These are phyloP conservation scores for Scomber colias DNA, from an alignment of 2,113 vertebrate species.

Conservation along the genomic window DNA sequence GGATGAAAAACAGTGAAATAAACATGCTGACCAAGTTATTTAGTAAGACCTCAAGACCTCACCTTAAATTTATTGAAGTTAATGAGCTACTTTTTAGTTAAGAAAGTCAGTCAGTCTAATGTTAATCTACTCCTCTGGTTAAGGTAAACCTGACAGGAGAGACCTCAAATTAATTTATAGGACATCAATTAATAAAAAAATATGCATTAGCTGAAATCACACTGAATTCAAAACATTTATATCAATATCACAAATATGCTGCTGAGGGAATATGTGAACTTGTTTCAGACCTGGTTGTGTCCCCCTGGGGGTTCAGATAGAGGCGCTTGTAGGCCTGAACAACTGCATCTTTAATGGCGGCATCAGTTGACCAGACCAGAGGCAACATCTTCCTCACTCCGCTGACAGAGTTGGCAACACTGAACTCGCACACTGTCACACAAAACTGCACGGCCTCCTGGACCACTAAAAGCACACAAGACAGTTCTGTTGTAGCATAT, in stretches of 20 bases:
- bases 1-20: too few species aligned
- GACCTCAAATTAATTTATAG: too few species aligned
- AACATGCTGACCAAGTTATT: too few species aligned
- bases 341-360: conserved; percentile 93
- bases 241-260: neutral
- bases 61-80: too few species aligned
- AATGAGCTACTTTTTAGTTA: too few species aligned
- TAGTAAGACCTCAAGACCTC: too few species aligned
- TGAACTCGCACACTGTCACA: conserved; percentile 92
- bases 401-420: conserved; percentile 90
- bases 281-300: conserved; percentile 86
- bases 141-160: neutral
- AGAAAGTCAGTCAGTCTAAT: too few species aligned
- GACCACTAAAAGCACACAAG: conserved; percentile 86
- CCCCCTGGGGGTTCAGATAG: conserved; percentile 89
- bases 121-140: neutral
- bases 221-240: neutral
- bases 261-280: neutral
- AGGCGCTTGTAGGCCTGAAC: conserved; percentile 92
- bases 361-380: conserved; percentile 94
- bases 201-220: neutral
- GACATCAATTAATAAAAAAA: neutral
- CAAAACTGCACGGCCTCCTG: conserved; percentile 97
- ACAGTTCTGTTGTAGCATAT: neutral
- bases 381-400: conserved; percentile 96